phyloP scores from a whole-genome alignment of 2,113 vertebrate genomes.

The Oenanthe oenanthe region DNA sequence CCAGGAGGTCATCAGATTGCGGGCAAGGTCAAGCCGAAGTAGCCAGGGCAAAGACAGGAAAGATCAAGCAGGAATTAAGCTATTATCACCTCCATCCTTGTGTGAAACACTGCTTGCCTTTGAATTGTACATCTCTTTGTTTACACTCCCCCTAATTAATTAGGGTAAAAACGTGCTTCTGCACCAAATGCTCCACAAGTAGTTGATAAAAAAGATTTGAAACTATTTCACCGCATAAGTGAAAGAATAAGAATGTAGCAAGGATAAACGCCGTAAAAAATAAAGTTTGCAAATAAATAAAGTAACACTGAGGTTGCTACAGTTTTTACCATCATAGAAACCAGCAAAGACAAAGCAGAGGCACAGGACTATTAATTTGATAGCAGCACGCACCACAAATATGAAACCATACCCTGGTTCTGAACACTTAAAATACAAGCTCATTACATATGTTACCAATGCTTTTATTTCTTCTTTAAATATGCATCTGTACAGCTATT shows the following conservation, averaged over 20 bases:
- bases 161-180: conserved; percentile 33
- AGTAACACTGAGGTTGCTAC: not conserved
- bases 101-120: conserved; percentile 76
- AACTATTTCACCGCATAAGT: conserved; percentile 10
- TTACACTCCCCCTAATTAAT: conserved; percentile 67
- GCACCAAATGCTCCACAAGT: conserved; percentile 36
- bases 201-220: conserved; percentile 10
- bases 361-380: not conserved
- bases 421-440: conserved; percentile 40
- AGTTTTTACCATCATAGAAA: not conserved
- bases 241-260: not conserved
- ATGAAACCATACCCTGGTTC: not conserved
- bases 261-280: not conserved
- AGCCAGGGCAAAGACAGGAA: conserved; percentile 85
- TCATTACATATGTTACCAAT: conserved; percentile 45
- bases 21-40: conserved; percentile 85
- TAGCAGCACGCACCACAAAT: not conserved
- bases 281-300: not conserved
- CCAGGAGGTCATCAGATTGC: conserved; percentile 87
- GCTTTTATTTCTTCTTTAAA: not conserved
- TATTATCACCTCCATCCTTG: conserved; percentile 86
- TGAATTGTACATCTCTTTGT: conserved; percentile 70
- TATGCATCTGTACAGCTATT: not conserved
- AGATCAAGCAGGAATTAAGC: conserved; percentile 88
- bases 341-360: not conserved